Conservation (phyloP, 2,797 vertebrate species). For the Ispidina picta region DNA sequence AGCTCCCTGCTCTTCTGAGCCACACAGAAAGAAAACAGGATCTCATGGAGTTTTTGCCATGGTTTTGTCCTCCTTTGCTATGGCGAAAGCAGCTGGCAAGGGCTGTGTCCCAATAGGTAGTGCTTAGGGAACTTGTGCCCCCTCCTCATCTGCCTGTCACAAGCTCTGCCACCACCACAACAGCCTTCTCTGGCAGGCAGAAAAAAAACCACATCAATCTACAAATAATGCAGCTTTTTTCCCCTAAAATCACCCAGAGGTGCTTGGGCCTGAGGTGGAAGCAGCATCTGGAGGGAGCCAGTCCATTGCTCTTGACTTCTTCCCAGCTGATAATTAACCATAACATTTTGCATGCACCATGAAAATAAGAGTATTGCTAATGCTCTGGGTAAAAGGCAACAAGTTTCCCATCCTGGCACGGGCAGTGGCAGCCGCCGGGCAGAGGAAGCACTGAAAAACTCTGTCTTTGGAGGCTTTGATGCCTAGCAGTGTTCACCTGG, state of each 20-base stretch:
- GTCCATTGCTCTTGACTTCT: background rate
- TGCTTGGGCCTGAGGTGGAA: background rate
- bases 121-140: background rate
- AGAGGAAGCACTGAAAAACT: background rate
- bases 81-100: accelerated
- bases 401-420: accelerated
- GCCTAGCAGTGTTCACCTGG: accelerated
- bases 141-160: background rate
- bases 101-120: background rate
- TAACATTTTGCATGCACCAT: accelerated
- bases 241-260: background rate
- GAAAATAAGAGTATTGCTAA: background rate
- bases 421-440: background rate
- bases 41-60: background rate
- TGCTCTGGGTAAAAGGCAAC: accelerated
- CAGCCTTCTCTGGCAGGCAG: background rate
- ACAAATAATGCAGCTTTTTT: background rate
- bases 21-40: background rate
- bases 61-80: background rate
- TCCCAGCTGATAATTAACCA: background rate
- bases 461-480: background rate
- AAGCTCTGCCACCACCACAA: accelerated
- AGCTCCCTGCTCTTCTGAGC: background rate
- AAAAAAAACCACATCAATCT: background rate
- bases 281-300: background rate